Percentiles rank a stretch among this genome's conserved stretches.
These are phyloP conservation scores for Parochlus steinenii DNA, from an alignment of 2,888 invertebrate genomes.

Conservation along the genomic window DNA sequence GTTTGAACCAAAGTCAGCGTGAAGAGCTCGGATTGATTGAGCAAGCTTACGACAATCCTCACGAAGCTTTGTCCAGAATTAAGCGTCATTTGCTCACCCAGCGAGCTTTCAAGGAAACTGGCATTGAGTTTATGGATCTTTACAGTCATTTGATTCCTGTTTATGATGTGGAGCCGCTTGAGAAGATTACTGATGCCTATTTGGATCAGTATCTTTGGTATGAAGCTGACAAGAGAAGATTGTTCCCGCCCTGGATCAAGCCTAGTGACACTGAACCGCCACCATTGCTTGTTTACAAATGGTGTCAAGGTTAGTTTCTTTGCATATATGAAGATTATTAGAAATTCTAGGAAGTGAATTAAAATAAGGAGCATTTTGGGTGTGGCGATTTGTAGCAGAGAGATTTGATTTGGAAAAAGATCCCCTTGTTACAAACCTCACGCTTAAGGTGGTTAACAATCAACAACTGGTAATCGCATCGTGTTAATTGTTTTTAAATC, in stretches of 20 bases:
- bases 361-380: conserved; percentile 26
- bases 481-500: not conserved
- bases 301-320: conserved; percentile 75
- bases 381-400: conserved; percentile 51
- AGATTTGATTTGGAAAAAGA: conserved; percentile 37
- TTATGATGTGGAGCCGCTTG: conserved; percentile 96
- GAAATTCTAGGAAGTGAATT: not conserved
- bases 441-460: conserved; percentile 31
- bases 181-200: conserved; percentile 99
- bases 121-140: conserved; percentile 99
- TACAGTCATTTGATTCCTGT: conserved; percentile 98
- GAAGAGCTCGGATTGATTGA: conserved; percentile 98
- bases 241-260: conserved; percentile 98
- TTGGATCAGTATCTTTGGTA: conserved; percentile 99
- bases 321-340: not conserved
- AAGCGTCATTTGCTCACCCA: conserved; percentile 98
- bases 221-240: conserved; percentile 91
- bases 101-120: conserved; percentile 95
- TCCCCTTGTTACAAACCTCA: conserved; percentile 57
- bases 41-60: conserved; percentile 99
- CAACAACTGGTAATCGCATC: conserved; percentile 11
- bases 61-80: conserved; percentile 95
- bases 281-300: conserved; percentile 83
- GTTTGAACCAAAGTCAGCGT: conserved; percentile 95
- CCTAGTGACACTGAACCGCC: conserved; percentile 98